Evolutionary conservation across 2,888 invertebrate species (phyloP).

Genomic region (Pristionchus maxplancki): DNA sequence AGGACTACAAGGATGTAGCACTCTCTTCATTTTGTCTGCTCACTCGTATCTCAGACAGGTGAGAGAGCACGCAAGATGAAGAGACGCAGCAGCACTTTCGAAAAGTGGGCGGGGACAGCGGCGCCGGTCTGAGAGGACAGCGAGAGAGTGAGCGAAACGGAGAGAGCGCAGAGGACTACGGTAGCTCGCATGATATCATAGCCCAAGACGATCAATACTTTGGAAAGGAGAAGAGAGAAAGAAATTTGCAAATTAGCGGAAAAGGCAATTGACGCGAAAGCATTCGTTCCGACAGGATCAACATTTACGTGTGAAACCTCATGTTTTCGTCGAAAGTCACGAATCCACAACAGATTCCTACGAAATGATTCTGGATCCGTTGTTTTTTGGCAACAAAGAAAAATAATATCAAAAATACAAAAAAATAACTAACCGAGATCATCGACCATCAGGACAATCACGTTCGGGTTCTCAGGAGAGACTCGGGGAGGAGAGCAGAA

Average conservation of each 20-base stretch:
- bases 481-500: constrained; percentile 52
- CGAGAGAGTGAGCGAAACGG: not conserved
- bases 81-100: not conserved
- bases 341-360: not conserved
- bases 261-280: not conserved
- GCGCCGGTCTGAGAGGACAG: too few relatives aligned
- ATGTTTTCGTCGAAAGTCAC: not conserved
- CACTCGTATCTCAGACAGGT: too few relatives aligned
- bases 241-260: not conserved
- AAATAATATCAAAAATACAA: too few relatives aligned
- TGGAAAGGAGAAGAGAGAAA: not conserved
- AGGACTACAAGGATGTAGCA: too few relatives aligned
- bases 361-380: too few relatives aligned
- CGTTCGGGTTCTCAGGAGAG: constrained; percentile 78
- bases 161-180: not conserved
- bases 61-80: too few relatives aligned
- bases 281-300: not conserved
- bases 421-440: constrained; percentile 78
- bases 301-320: not conserved
- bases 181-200: not conserved
- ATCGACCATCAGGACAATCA: constrained; percentile 81
- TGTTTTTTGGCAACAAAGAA: not conserved
- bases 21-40: too few relatives aligned
- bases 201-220: not conserved
- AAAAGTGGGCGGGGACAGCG: not conserved